Conservation (phyloP, 2,888 invertebrate species). For the Zeuzera pyrina region DNA sequence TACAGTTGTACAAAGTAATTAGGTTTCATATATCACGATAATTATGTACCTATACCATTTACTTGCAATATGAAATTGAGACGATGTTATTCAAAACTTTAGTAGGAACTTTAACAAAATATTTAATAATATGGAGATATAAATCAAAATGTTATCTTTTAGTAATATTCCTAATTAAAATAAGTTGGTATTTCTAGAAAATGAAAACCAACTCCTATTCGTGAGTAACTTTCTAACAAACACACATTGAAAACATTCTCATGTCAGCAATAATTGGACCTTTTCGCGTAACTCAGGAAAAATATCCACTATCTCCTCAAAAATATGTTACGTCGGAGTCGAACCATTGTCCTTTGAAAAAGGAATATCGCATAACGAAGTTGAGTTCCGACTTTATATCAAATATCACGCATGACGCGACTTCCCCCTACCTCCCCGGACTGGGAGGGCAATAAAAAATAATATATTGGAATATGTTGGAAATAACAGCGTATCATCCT, state of each 20-base stretch:
- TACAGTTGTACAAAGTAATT: no score
- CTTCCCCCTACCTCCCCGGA: constrained; percentile 32
- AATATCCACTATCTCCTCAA: constrained; percentile 57
- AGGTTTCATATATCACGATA: no score
- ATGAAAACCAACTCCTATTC: no score
- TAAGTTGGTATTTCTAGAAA: no score
- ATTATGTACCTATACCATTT: no score
- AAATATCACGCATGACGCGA: constrained; percentile 72
- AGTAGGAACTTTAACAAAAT: no score
- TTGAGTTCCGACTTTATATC: constrained; percentile 72
- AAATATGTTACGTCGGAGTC: constrained; percentile 58
- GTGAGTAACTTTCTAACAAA: constrained; percentile 47
- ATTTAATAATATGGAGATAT: no score
- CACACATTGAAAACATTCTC: constrained; percentile 46
- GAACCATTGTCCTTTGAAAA: constrained; percentile 71
- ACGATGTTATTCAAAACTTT: no score
- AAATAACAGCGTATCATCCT: constrained; percentile 73
- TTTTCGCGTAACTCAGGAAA: constrained; percentile 51
- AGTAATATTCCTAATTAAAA: no score
- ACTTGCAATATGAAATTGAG: no score
- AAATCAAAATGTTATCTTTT: no score
- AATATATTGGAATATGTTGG: constrained; percentile 75
- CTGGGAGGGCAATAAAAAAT: constrained; percentile 70
- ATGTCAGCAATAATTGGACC: constrained; percentile 65
- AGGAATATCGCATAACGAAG: constrained; percentile 72